These are phyloP conservation scores for Vulpes vulpes DNA, from an alignment of 2,113 vertebrate species.

Conservation along the genomic window DNA sequence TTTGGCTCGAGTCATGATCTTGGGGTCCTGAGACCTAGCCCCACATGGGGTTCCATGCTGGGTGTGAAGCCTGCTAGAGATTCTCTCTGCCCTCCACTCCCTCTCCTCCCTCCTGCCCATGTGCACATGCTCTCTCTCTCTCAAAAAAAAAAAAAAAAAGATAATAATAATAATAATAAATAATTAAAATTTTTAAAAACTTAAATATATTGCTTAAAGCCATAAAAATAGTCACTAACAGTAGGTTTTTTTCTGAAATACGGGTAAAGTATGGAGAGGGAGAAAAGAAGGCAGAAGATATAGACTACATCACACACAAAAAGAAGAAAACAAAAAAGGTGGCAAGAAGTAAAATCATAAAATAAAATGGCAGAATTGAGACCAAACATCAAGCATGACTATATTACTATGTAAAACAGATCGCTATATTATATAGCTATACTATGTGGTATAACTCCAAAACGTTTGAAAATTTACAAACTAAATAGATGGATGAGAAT, in stretches of 20 bases:
- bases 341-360: slow-evolving; percentile 4
- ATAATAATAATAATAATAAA: too few relatives aligned
- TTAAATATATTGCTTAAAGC: not conserved
- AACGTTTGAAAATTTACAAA: slow-evolving; percentile 12
- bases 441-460: not conserved
- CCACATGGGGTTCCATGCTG: not conserved
- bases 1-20: not conserved
- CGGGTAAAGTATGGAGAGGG: not conserved
- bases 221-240: not conserved
- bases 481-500: not conserved
- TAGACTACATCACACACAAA: not conserved
- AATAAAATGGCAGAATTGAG: not conserved
- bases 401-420: not conserved
- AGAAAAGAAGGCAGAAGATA: not conserved
- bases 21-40: not conserved
- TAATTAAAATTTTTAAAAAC: not conserved
- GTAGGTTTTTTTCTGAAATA: slow-evolving; percentile 7
- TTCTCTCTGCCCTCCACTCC: not conserved
- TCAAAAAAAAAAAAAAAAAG: not conserved
- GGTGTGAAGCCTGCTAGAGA: not conserved
- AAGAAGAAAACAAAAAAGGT: not conserved
- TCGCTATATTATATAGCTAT: not conserved
- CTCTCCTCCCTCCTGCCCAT: not conserved
- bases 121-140: not conserved
- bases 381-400: not conserved